Evolutionary conservation across 2,888 invertebrate species (phyloP).

Genomic region (Eugnorisma glareosa): DNA sequence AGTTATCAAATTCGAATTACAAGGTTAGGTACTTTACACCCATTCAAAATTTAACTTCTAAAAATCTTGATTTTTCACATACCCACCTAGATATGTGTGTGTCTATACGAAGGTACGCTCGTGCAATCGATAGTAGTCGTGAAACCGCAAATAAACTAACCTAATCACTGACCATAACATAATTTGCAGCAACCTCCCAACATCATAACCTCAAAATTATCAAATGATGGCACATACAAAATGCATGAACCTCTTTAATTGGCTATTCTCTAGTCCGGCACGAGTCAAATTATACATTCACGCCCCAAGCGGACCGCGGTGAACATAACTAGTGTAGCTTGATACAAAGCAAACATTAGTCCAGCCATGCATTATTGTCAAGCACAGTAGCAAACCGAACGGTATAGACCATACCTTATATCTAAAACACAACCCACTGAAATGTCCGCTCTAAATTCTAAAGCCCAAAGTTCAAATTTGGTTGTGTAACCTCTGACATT

Average conservation of each 20-base stretch:
- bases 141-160: neutral
- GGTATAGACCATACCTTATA: conserved; percentile 63
- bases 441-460: conserved; percentile 54
- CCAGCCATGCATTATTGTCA: conserved; percentile 90
- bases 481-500: conserved; percentile 42
- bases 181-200: conserved; percentile 26
- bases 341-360: conserved; percentile 90
- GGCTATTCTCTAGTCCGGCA: conserved; percentile 80
- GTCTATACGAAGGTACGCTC: too few relatives aligned
- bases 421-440: conserved; percentile 34
- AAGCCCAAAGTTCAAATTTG: conserved; percentile 36
- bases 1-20: neutral
- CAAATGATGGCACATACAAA: conserved; percentile 81
- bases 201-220: conserved; percentile 67
- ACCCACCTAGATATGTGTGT: neutral
- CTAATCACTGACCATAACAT: neutral
- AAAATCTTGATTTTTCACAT: neutral
- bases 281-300: conserved; percentile 87
- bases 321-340: conserved; percentile 86
- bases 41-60: neutral
- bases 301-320: conserved; percentile 86
- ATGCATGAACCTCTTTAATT: conserved; percentile 89
- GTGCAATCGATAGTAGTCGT: rapidly evolving
- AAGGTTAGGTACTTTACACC: neutral
- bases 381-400: conserved; percentile 80